phyloP scores from a whole-genome alignment of 2,888 invertebrate genomes.

The Neoscelio sp. region DNA sequence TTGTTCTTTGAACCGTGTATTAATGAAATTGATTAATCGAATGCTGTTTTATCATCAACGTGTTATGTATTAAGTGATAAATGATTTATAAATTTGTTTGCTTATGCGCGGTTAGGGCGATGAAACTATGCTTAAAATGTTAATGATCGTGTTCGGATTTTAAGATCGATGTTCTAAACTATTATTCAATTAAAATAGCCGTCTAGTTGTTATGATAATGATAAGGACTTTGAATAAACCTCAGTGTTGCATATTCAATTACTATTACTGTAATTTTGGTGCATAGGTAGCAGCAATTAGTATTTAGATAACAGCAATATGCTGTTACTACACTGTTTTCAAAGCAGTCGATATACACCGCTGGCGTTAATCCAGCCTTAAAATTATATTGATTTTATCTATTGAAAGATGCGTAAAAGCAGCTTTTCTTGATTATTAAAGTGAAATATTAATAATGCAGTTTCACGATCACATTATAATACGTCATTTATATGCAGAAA shows the following conservation, averaged over 20 bases:
- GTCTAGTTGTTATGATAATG: background rate
- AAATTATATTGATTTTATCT: constrained; percentile 26
- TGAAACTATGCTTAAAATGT: too few relatives aligned
- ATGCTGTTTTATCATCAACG: background rate
- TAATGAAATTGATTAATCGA: background rate
- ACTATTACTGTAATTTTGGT: constrained; percentile 14
- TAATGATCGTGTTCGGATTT: too few relatives aligned
- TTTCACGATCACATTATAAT: too few relatives aligned
- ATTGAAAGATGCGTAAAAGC: constrained; percentile 11
- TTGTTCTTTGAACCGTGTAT: constrained; percentile 9
- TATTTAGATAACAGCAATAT: constrained; percentile 28
- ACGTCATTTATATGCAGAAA: too few relatives aligned
- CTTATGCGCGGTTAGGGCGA: too few relatives aligned
- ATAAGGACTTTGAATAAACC: background rate
- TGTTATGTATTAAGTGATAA: too few relatives aligned
- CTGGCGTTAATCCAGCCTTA: constrained; percentile 4
- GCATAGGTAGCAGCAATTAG: constrained; percentile 11
- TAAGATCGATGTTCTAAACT: too few relatives aligned
- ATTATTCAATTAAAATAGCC: background rate
- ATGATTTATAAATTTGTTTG: too few relatives aligned
- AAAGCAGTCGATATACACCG: constrained; percentile 13
- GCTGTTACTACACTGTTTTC: constrained; percentile 6
- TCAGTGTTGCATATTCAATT: background rate
- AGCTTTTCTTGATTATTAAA: background rate
- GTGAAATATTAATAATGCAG: background rate